phyloP scores from a whole-genome alignment of 2,113 vertebrate genomes.

The Mellivora capensis region DNA sequence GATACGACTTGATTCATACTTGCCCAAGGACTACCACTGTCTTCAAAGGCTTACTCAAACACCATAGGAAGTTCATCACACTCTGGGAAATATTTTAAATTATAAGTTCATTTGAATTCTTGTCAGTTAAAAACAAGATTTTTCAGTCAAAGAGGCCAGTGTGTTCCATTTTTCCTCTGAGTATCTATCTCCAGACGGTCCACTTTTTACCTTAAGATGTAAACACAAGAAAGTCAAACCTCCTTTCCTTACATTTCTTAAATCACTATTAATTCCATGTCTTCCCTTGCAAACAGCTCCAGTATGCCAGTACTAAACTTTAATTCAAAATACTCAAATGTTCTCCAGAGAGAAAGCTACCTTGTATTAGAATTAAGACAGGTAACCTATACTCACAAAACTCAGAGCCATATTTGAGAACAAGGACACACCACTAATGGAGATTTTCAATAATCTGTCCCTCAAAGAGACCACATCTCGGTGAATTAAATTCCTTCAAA shows the following conservation, averaged over 20 bases:
- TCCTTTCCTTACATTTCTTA: conserved; percentile 49
- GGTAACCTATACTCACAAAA: background rate
- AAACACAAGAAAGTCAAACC: conserved; percentile 67
- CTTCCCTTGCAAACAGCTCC: conserved; percentile 35
- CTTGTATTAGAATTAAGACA: conserved; percentile 13
- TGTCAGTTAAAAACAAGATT: conserved; percentile 66
- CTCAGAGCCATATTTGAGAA: background rate
- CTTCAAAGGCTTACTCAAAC: conserved; percentile 71
- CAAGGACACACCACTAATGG: background rate
- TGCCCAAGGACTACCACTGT: conserved; percentile 70
- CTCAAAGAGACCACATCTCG: conserved; percentile 9
- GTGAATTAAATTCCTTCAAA: conserved; percentile 23
- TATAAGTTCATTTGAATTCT: conserved; percentile 62
- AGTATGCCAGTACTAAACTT: background rate
- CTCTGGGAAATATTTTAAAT: conserved; percentile 62
- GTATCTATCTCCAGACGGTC: conserved; percentile 64
- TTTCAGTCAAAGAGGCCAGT: conserved; percentile 66
- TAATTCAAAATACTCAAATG: conserved; percentile 23
- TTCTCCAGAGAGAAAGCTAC: background rate
- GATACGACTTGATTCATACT: conserved; percentile 37
- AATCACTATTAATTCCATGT: background rate
- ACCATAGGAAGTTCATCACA: conserved; percentile 57
- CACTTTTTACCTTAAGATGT: conserved; percentile 72
- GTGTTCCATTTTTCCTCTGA: conserved; percentile 64
- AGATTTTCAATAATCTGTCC: background rate